A percentile compares a stretch with the other conserved stretches of the same genome.
These are phyloP conservation scores for Colinus virginianus DNA, from an alignment of 2,113 vertebrate genomes.

Conservation along the genomic window DNA sequence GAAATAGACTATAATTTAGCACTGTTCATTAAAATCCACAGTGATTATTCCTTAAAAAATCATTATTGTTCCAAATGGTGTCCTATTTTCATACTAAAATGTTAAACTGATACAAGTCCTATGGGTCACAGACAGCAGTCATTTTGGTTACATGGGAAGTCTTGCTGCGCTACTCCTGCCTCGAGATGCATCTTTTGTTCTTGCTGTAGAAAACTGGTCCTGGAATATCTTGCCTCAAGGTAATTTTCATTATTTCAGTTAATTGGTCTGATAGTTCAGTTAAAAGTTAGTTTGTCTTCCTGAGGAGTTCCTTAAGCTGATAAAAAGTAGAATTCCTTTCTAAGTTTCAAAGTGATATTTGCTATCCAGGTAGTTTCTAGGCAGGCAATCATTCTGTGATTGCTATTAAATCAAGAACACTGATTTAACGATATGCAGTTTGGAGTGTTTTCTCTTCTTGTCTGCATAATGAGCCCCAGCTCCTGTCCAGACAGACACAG, in stretches of 20 bases:
- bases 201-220: not conserved
- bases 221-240: not conserved
- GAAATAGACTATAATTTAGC: not conserved
- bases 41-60: not conserved
- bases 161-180: not conserved
- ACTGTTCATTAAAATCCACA: not conserved
- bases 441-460: not conserved
- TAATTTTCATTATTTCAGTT: constrained; percentile 17
- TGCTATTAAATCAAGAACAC: not conserved
- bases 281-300: constrained; percentile 5
- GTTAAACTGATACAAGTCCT: not conserved
- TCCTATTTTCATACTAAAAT: not conserved
- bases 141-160: not conserved
- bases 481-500: not conserved
- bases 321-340: not conserved
- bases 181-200: not conserved
- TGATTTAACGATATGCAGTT: not conserved
- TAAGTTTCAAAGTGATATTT: not conserved
- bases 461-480: not conserved
- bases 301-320: not conserved
- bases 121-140: not conserved
- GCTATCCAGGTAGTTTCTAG: not conserved
- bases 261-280: not conserved
- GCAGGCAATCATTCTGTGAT: not conserved
- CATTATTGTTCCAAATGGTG: not conserved